A percentile compares a stretch with the other conserved stretches of the same genome.
phyloP scores from a whole-genome alignment of 1,140 invertebrate genomes.

The Antheraea pernyi region DNA sequence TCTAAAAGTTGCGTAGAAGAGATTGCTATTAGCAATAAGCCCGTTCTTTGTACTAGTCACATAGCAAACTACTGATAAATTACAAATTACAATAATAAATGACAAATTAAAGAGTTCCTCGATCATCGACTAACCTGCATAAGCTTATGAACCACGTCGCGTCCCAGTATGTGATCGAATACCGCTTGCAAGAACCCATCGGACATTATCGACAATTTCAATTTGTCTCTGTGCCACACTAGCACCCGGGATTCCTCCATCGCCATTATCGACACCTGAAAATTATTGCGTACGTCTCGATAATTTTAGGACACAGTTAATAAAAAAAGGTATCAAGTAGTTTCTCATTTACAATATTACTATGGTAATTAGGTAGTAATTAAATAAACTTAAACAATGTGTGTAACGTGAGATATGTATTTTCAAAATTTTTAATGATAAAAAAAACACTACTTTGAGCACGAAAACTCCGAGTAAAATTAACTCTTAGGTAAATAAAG shows the following conservation, averaged over 20 bases:
- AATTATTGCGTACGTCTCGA: conserved; percentile 37
- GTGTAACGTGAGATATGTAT: too few species aligned
- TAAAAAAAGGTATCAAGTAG: too few species aligned
- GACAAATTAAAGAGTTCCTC: too few species aligned
- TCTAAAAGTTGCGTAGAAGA: too few species aligned
- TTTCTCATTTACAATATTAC: too few species aligned
- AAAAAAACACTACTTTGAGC: background rate
- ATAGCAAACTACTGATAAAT: too few species aligned
- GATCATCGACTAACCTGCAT: conserved; percentile 84
- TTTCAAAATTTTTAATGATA: background rate
- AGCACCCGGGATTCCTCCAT: conserved; percentile 92
- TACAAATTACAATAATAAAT: too few species aligned
- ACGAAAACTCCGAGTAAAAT: background rate
- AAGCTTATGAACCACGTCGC: conserved; percentile 94
- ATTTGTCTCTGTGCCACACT: conserved; percentile 92
- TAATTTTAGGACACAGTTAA: too few species aligned
- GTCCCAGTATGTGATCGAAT: conserved; percentile 92
- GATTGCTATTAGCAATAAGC: too few species aligned
- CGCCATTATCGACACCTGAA: conserved; percentile 93
- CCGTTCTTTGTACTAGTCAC: too few species aligned
- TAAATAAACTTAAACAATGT: too few species aligned
- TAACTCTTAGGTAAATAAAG: background rate
- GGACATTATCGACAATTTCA: conserved; percentile 90
- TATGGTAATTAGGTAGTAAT: too few species aligned
- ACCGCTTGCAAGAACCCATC: conserved; percentile 92